A percentile compares a stretch with the other conserved stretches of the same genome.
phyloP scores from a whole-genome alignment of 1,140 invertebrate genomes.

The Nebria ingens region DNA sequence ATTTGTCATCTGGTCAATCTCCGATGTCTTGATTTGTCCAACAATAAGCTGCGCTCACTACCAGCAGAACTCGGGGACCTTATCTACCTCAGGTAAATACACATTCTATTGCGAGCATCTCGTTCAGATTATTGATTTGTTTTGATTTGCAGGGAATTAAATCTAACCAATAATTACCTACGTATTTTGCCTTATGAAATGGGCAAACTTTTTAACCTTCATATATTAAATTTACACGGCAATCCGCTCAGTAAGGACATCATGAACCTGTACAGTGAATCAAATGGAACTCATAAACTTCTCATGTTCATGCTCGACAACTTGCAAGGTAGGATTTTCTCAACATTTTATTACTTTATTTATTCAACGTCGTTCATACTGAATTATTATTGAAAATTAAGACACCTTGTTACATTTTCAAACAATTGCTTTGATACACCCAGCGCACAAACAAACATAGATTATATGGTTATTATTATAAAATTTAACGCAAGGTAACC shows the following conservation, averaged over 20 bases:
- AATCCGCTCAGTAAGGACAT: conserved; percentile 93
- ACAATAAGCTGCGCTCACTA: conserved; percentile 86
- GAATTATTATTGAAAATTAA: no score
- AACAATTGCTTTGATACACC: no score
- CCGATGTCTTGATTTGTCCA: conserved; percentile 81
- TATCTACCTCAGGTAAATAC: conserved; percentile 71
- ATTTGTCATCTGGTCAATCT: conserved; percentile 76
- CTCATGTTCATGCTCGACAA: conserved; percentile 89
- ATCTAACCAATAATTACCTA: conserved; percentile 89
- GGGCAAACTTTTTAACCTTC: conserved; percentile 94
- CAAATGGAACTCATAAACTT: conserved; percentile 88
- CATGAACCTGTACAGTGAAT: conserved; percentile 80
- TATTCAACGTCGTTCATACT: not conserved
- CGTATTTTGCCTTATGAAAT: conserved; percentile 91
- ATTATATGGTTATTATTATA: no score
- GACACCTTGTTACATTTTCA: no score
- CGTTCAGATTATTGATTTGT: conserved; percentile 5
- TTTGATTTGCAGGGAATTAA: conserved; percentile 68
- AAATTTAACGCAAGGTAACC: no score
- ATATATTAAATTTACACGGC: conserved; percentile 78
- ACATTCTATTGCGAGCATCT: not conserved
- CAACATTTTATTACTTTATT: not conserved
- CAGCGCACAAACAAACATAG: no score
- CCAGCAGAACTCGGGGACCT: conserved; percentile 94
- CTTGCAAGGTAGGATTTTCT: conserved; percentile 69